Conservation (phyloP, 2,113 vertebrate genomes). For the Cardinalis cardinalis region DNA sequence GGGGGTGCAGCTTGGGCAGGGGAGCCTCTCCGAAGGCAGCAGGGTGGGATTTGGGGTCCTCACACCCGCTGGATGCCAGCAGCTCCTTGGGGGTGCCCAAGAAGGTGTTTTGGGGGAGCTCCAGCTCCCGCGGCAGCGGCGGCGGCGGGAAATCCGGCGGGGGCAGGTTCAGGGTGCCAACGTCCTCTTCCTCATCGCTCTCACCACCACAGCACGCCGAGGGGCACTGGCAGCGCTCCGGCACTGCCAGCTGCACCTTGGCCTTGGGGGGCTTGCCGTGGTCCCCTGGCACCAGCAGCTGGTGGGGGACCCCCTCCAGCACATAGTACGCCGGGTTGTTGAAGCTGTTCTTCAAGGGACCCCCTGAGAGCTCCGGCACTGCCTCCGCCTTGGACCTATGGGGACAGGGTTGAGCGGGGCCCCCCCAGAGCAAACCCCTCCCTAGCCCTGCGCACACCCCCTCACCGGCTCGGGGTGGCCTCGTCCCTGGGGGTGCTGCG, state of each 20-base stretch:
- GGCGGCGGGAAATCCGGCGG: conserved; percentile 88
- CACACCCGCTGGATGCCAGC: background rate
- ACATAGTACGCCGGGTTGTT: conserved; percentile 97
- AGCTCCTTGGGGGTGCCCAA: conserved; percentile 41
- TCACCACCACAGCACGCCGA: conserved; percentile 74
- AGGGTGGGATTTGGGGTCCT: conserved; percentile 21
- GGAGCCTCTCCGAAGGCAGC: conserved; percentile 28
- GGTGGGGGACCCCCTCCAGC: conserved; percentile 92
- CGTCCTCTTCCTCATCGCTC: conserved; percentile 76
- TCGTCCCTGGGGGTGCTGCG: conserved; percentile 75
- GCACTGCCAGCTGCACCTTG: conserved; percentile 76
- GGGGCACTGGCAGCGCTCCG: conserved; percentile 51
- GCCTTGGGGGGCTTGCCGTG: conserved; percentile 67
- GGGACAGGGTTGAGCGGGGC: background rate
- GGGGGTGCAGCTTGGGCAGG: conserved; percentile 63
- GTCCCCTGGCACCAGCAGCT: conserved; percentile 76
- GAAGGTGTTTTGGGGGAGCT: conserved; percentile 68
- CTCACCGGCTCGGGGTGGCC: conserved; percentile 74
- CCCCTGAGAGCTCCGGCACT: conserved; percentile 69
- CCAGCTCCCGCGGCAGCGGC: conserved; percentile 80
- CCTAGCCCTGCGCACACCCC: background rate
- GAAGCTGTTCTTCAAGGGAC: conserved; percentile 89
- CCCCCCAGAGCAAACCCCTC: background rate
- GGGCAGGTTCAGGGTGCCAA: conserved; percentile 76
- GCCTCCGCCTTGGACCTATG: conserved; percentile 80